phyloP scores from a whole-genome alignment of 1,140 invertebrate species.

The Aphidius gifuensis region DNA sequence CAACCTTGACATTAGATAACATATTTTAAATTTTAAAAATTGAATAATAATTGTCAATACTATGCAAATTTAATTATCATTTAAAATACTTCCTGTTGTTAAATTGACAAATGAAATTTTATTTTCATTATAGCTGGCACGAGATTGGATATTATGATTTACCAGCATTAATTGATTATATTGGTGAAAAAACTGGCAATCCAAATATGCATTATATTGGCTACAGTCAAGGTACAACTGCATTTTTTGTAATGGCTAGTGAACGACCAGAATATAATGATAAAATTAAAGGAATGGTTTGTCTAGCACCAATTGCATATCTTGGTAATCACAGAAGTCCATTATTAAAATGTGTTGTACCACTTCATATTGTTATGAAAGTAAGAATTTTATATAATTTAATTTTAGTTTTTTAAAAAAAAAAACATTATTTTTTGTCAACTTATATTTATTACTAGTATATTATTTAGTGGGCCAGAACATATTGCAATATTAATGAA shows the following conservation, averaged over 20 bases:
- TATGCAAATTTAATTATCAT: too few relatives aligned
- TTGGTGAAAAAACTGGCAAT: slow-evolving; percentile 55
- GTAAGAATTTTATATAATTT: slow-evolving; percentile 31
- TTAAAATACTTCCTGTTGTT: too few relatives aligned
- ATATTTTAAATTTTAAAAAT: too few relatives aligned
- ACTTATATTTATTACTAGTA: slow-evolving; percentile 28
- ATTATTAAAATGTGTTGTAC: slow-evolving; percentile 42
- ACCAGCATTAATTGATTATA: slow-evolving; percentile 61
- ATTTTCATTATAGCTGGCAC: slow-evolving; percentile 49
- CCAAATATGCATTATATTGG: slow-evolving; percentile 60
- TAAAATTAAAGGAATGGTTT: slow-evolving; percentile 60
- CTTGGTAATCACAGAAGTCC: slow-evolving; percentile 48
- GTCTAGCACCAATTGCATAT: slow-evolving; percentile 64
- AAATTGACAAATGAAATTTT: background rate
- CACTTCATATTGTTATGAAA: slow-evolving; percentile 43
- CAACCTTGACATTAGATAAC: too few relatives aligned
- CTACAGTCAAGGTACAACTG: slow-evolving; percentile 55
- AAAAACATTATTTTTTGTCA: slow-evolving; percentile 19
- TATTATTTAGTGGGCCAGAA: slow-evolving; percentile 47
- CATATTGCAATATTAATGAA: slow-evolving; percentile 49
- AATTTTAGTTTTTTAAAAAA: too few relatives aligned
- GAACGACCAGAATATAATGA: slow-evolving; percentile 67
- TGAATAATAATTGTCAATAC: too few relatives aligned
- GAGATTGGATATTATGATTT: slow-evolving; percentile 59
- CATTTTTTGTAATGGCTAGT: slow-evolving; percentile 61